Evolutionary conservation across 64 coral and sea anemone genomes (phyloP), one percentile per base, ranked within the genome.

Genomic region (Stichodactyla helianthus): DNA sequence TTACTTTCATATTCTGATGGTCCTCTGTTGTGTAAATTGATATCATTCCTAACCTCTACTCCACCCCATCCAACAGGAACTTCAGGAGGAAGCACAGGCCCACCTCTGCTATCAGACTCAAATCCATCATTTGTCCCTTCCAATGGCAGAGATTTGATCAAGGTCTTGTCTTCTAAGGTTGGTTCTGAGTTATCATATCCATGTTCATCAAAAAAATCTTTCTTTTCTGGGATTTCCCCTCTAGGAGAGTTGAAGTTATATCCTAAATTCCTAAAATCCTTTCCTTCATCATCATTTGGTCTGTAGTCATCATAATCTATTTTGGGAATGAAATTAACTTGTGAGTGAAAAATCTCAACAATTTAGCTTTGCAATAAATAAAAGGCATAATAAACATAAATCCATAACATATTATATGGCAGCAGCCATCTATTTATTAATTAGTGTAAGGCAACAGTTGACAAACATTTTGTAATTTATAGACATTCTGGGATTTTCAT

Each of bases 91-190:
- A 74, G n/a, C 5, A 0, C 68, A 28, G 51, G 19, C 53, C 4
- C 54, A 82, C 52, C 56, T 92, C 90, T 83, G 59, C 28, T 77
- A 44, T 92, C 53, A 64, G 23, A 58, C 50, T 31, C 50, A 67
- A 84, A 77, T 50, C 86, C 85, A 22, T 87, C 28, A 56, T 84
- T 54, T 50, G 44, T 82, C 62, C 60, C 25, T 56, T 88, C 68
- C 71, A 88, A 54, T 70, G 91, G 86, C 19, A 92, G 58, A 28
- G 91, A 92, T 52, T 92, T 77, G 65, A 92, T 92, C 55, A 92
- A 87, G 57, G 87, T 88, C 57, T 84, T 92, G 86, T 92, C 91
- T 55, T 92, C 91, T 22, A 88, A 79, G 19, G 86, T 84, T 82
- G 91, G 91, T 77, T 84, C 91, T 35, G 83, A 84, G 59, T 8